Evolutionary conservation across 2,888 invertebrate species (phyloP).

Genomic region (Eumacrocentrus americanus): DNA sequence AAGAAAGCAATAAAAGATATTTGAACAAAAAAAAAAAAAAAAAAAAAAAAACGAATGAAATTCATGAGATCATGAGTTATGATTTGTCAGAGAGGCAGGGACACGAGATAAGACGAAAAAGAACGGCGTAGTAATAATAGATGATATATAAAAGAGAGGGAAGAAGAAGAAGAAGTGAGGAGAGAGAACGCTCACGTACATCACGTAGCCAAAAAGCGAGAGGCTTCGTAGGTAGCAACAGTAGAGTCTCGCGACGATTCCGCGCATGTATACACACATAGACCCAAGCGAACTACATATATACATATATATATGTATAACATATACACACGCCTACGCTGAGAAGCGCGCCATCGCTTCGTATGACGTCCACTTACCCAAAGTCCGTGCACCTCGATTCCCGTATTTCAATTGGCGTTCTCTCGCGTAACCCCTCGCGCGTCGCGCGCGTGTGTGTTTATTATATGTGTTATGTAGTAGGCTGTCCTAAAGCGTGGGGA

Average conservation of each 20-base stretch:
- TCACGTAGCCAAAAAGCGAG: conserved; percentile 23
- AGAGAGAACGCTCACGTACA: conserved; percentile 7
- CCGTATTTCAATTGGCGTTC: conserved; percentile 26
- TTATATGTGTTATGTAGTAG: not conserved
- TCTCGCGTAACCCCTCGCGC: conserved; percentile 12
- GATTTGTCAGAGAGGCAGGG: conserved; percentile 15
- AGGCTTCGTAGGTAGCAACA: conserved; percentile 38
- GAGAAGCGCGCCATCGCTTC: conserved; percentile 28
- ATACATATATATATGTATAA: conserved; percentile 11
- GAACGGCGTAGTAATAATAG: conserved; percentile 1
- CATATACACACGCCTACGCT: conserved; percentile 25
- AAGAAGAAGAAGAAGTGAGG: not conserved
- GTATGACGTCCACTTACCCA: conserved; percentile 31
- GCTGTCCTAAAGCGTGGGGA: not conserved
- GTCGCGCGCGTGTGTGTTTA: not conserved
- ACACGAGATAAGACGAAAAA: conserved; percentile 11
- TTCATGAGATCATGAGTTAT: not conserved
- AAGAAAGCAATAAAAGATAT: too few species aligned
- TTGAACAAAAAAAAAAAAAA: not conserved
- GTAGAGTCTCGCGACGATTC: conserved; percentile 22
- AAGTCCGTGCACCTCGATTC: conserved; percentile 31
- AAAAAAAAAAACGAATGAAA: not conserved
- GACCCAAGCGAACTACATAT: conserved; percentile 7
- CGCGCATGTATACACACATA: conserved; percentile 31
- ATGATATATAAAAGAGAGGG: not conserved